Evolutionary conservation across 2,888 invertebrate genomes (phyloP), one percentile per base, ranked within the genome.

Genomic region (Invenusta paracnida): DNA sequence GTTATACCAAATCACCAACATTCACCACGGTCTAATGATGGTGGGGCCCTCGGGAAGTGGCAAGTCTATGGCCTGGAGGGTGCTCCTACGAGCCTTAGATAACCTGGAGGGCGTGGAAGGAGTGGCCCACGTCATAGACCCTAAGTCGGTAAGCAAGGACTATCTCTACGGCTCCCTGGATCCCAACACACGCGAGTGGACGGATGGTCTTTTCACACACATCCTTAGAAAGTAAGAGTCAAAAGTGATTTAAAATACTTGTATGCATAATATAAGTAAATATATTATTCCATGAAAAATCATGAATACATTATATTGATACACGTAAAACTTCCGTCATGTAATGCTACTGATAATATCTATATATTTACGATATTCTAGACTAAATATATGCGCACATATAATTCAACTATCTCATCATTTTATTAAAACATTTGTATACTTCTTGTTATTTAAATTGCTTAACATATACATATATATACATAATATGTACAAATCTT

Each of bases 1-100:
- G 94, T 93, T 99, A 86, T 98, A 98, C 92, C 99, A 99, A 94
- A 99, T 99, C 90, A 97, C 97, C 90, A 96, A 96, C 90, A 93
- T 99, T 87, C 98, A 99, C 92, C 99, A 99, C 92, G 99, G 99
- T 89, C 93, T 99, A 88, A 99, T 99, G 99, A 97, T 99, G 96
- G 99, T 99, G 17, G 99, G 98, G 30, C 98, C 98, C 0, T 97
- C 97, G 87, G 98, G 98, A 84, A 96, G 96, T 87, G 98, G 98
- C 73, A 98, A 98, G 92, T 96, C 96, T 83, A 95, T 95, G 0
- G 98, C 98, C 0, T 98, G 98, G 98, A 94, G 94, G 87, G 96
- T 98, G 0, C 93, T 98, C 11, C 93, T 98, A 5, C 96, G 96
- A 92, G 96, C 98, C n/a, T 92, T 98, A 84, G 97, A 98, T 92